Conservation (phyloP, 1,140 invertebrate species). For the Catajapyx aquilonaris region DNA sequence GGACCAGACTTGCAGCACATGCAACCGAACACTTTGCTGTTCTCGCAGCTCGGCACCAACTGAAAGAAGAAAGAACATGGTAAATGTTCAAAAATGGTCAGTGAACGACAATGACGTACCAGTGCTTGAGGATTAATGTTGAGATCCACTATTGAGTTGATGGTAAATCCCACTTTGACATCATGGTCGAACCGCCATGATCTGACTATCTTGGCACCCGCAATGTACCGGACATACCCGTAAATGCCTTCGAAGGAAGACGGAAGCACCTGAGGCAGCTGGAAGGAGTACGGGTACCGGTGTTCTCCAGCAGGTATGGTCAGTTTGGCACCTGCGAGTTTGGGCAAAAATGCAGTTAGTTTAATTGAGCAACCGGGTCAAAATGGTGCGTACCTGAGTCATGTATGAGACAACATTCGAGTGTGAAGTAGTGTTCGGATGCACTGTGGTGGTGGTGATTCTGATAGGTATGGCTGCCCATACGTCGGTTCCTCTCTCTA, state of each 20-base stretch:
- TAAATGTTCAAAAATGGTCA: not conserved
- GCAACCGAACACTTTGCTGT: slow-evolving; percentile 19
- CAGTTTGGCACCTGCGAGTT: no score
- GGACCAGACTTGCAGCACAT: slow-evolving; percentile 29
- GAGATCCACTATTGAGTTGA: slow-evolving; percentile 59
- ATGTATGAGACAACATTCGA: no score
- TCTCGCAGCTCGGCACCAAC: no score
- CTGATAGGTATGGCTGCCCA: no score
- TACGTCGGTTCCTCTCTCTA: no score
- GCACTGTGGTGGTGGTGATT: no score
- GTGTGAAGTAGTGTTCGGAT: no score
- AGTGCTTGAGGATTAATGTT: slow-evolving; percentile 40
- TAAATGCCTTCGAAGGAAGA: slow-evolving; percentile 69
- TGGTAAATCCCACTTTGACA: slow-evolving; percentile 61
- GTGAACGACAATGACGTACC: slow-evolving; percentile 18
- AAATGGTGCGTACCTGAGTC: no score
- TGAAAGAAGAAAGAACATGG: no score
- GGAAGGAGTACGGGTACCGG: slow-evolving; percentile 43
- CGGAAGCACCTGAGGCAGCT: slow-evolving; percentile 41
- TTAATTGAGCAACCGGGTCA: no score
- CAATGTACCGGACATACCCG: slow-evolving; percentile 55
- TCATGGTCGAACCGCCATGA: slow-evolving; percentile 78
- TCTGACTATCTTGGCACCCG: slow-evolving; percentile 60
- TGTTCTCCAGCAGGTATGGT: slow-evolving; percentile 43
- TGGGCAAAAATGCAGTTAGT: no score